These are phyloP conservation scores for Oryzias sinensis DNA, from an alignment of 2,797 vertebrate genomes.

Conservation along the genomic window DNA sequence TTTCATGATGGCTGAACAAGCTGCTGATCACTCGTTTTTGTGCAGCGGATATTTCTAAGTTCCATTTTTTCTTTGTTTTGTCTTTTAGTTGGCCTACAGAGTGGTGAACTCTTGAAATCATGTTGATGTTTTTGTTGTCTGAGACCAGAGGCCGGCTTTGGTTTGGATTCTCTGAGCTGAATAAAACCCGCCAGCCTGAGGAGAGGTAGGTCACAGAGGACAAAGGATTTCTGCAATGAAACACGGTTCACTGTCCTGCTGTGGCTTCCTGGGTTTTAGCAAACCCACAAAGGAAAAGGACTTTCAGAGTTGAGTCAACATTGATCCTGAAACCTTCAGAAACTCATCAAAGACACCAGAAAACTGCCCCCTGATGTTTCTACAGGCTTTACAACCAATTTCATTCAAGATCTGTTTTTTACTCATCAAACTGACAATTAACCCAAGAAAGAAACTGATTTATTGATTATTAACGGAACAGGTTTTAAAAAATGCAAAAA, in stretches of 20 bases:
- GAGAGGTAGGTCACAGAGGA: background rate
- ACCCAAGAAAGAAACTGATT: too few relatives aligned
- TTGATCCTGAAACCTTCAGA: too few relatives aligned
- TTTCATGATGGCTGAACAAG: background rate
- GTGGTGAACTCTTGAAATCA: conserved; percentile 14
- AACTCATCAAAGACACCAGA: too few relatives aligned
- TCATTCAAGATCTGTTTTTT: too few relatives aligned
- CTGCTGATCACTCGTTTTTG: background rate
- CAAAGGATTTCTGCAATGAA: background rate
- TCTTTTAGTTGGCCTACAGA: background rate
- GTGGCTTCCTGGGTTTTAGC: too few relatives aligned
- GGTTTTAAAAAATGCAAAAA: too few relatives aligned
- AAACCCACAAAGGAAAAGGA: too few relatives aligned
- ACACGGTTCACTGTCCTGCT: background rate
- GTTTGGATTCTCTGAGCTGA: background rate
- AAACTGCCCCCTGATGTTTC: too few relatives aligned
- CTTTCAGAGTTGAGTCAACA: too few relatives aligned
- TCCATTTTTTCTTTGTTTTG: conserved; percentile 19
- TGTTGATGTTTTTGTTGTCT: conserved; percentile 5
- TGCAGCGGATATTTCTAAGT: background rate
- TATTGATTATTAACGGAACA: too few relatives aligned
- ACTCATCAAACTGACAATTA: too few relatives aligned
- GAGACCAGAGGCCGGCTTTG: background rate
- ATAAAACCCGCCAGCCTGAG: background rate
- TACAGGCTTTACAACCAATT: too few relatives aligned